These are phyloP conservation scores for Geodia barretti DNA, from an alignment of 37 sponge, comb jelly and placozoan species.

Conservation along the genomic window DNA sequence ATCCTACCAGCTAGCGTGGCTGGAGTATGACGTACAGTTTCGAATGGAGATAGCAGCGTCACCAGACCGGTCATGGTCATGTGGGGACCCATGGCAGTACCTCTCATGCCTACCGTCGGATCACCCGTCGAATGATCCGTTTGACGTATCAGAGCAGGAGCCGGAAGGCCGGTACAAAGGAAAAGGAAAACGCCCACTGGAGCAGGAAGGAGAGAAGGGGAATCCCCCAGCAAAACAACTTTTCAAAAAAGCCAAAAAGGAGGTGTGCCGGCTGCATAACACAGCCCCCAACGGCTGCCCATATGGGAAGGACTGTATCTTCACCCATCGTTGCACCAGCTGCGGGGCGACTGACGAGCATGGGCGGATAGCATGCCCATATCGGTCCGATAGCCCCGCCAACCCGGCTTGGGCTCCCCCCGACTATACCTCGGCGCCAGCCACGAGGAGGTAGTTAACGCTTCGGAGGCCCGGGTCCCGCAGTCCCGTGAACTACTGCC, in stretches of 20 bases:
- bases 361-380: neutral
- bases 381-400: too few species aligned
- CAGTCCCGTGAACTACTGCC: too few species aligned
- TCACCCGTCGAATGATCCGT: neutral
- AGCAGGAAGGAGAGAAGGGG: neutral
- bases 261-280: neutral
- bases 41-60: neutral
- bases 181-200: neutral
- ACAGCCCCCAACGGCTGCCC: slow-evolving; percentile 4
- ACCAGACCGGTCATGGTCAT: neutral
- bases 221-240: neutral
- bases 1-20: neutral
- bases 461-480: too few species aligned
- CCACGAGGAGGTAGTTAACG: too few species aligned
- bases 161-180: neutral
- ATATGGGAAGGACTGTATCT: slow-evolving; percentile 4
- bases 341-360: neutral
- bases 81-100: slow-evolving; percentile 1
- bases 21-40: neutral
- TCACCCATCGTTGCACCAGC: neutral
- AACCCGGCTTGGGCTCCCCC: too few species aligned
- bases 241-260: neutral
- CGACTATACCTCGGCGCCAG: too few species aligned
- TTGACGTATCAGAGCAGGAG: neutral
- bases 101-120: neutral